Conservation (phyloP, 2,888 invertebrate species). For the Parapristionchus giblindavisi region DNA sequence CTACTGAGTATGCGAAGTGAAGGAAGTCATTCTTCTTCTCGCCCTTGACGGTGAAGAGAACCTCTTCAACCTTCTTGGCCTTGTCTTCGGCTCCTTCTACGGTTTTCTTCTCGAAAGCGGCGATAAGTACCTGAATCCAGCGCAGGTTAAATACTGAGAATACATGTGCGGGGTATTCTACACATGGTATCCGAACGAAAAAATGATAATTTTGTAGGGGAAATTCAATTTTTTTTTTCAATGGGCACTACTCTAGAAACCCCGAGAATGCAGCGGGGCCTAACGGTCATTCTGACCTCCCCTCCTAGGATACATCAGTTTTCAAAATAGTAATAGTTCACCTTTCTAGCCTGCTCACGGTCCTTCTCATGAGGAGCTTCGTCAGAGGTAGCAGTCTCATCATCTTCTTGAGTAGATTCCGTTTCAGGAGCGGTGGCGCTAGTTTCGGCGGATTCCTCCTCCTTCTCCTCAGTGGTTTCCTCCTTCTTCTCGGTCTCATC, state of each 20-base stretch:
- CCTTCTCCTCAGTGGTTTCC: neutral
- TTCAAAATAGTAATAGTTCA: too few species aligned
- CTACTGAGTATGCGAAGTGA: conserved; percentile 14
- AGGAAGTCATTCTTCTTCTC: neutral
- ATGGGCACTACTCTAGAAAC: too few species aligned
- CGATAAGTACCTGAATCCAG: neutral
- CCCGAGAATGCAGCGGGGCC: too few species aligned
- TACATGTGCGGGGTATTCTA: too few species aligned
- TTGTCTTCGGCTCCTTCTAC: conserved; percentile 17
- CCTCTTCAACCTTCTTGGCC: conserved; percentile 18
- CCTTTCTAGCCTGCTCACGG: conserved; percentile 4
- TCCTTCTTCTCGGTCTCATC: conserved; percentile 5
- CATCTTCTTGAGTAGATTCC: neutral
- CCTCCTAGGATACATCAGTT: too few species aligned
- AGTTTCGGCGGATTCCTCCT: neutral
- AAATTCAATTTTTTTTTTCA: too few species aligned
- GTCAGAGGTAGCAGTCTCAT: neutral
- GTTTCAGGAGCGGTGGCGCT: neutral
- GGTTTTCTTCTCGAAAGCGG: conserved; percentile 13
- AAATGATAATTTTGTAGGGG: too few species aligned
- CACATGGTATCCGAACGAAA: too few species aligned
- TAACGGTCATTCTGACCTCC: too few species aligned
- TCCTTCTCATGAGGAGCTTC: neutral
- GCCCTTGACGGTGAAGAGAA: conserved; percentile 13
- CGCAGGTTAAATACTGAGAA: too few species aligned